Percentiles rank a stretch among this genome's conserved stretches.
phyloP scores from a whole-genome alignment of 2,797 vertebrate species.

The Lithobates pipiens region DNA sequence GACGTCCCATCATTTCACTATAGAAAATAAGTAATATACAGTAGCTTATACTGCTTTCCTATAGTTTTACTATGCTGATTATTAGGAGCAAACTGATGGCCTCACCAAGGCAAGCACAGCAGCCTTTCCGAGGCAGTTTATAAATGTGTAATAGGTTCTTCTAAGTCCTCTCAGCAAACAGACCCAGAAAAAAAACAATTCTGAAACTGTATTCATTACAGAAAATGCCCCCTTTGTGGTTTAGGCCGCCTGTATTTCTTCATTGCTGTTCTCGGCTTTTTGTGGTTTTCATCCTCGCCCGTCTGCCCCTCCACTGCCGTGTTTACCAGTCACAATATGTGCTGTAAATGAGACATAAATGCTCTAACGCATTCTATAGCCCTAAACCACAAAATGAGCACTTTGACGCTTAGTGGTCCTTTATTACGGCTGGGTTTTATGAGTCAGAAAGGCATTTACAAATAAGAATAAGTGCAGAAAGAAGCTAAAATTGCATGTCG shows the following conservation, averaged over 20 bases:
- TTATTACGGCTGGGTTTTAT: slow-evolving; percentile 51
- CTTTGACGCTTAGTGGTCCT: slow-evolving; percentile 44
- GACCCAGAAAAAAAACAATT: background rate
- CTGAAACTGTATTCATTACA: slow-evolving; percentile 8
- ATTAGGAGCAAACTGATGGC: background rate
- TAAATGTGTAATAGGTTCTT: background rate
- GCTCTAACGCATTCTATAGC: slow-evolving; percentile 46
- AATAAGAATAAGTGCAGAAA: slow-evolving; percentile 53
- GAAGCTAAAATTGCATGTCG: slow-evolving; percentile 49
- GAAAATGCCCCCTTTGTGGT: slow-evolving; percentile 6
- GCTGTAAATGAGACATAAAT: slow-evolving; percentile 48
- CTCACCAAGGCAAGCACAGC: background rate
- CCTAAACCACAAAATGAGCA: slow-evolving; percentile 51
- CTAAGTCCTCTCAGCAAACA: background rate
- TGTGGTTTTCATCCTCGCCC: background rate
- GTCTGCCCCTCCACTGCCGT: slow-evolving; percentile 5
- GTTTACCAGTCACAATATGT: slow-evolving; percentile 47
- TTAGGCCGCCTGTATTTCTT: slow-evolving; percentile 19
- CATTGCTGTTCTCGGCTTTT: slow-evolving; percentile 8
- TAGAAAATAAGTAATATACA: no score
- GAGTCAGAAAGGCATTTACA: slow-evolving; percentile 52
- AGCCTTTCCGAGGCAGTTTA: background rate
- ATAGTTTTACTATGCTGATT: background rate
- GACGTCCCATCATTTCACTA: no score
- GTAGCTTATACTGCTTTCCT: background rate